These are phyloP conservation scores for Mimas tiliae DNA, from an alignment of 2,888 invertebrate species.

Conservation along the genomic window DNA sequence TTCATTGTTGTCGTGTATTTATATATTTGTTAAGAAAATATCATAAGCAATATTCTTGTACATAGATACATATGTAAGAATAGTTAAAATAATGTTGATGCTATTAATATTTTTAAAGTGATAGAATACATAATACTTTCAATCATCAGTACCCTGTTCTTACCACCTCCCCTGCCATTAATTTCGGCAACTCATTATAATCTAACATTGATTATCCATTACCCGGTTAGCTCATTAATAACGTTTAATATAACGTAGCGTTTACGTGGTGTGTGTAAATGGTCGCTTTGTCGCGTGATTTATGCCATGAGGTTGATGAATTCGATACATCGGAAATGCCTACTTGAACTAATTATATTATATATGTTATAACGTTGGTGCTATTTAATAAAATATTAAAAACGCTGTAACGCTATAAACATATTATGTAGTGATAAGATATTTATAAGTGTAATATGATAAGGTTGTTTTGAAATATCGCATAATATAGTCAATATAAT, in stretches of 20 bases:
- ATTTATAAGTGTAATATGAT: no score
- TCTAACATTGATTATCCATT: conserved; percentile 21
- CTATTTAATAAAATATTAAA: background rate
- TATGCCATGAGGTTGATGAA: conserved; percentile 9
- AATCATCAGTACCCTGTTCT: background rate
- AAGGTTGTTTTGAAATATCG: no score
- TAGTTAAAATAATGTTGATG: background rate
- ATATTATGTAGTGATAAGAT: no score
- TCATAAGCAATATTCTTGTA: no score
- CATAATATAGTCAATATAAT: no score
- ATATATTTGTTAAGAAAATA: background rate
- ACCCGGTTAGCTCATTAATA: conserved; percentile 30
- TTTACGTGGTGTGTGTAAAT: conserved; percentile 15
- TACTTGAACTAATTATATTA: conserved; percentile 1
- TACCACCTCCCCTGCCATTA: background rate
- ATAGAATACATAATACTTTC: background rate
- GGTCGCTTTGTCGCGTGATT: conserved; percentile 22
- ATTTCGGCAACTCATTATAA: conserved; percentile 23
- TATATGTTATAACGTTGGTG: conserved; percentile 35
- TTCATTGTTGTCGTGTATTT: background rate
- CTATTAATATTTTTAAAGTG: no score
- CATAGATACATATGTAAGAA: no score
- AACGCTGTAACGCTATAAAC: no score
- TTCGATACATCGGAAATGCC: conserved; percentile 4
- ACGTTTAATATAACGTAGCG: conserved; percentile 32